Evolutionary conservation across 2,113 vertebrate species (phyloP), one percentile per base, ranked within the genome.

Genomic region (Acanthochromis polyacanthus): DNA sequence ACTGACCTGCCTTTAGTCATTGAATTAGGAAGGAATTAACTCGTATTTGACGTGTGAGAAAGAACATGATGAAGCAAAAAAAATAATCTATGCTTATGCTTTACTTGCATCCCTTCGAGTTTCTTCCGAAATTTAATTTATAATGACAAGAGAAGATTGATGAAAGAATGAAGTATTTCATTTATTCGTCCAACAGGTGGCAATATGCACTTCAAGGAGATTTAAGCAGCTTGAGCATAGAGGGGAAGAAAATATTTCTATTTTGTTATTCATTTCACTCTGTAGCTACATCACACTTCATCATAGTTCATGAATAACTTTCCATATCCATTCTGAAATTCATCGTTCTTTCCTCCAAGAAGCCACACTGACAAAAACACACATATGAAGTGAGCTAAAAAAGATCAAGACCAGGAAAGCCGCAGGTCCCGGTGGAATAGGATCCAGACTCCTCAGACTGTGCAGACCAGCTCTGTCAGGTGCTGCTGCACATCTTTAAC

Each of bases 181-280:
- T 79, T 75, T 57, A 63, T 79, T 77, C 65, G 52, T 76, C 68
- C 23, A 45, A 60, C 48, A 60, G 3, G 14, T 56, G 45, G 57
- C 15, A 43, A 75, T 32, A 38, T 60, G 52, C 56, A 68, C 40
- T 52, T 55, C 10, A 46, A 61, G 50, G 50, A 75, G 5, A 75
- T 73, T 67, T 5, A 60, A 67, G 65, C 14, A 40, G 61, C 30
- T 55, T 53, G 16, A 59, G 63, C 46, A 66, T 7, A 28, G 11
- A 65, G 40, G 20, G 40, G 10, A 50, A 71, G 43, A 67, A 67
- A 81, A 4, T 45, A 66, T 58, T 5, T 50, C 38, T 8, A 22
- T 78, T 64, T 22, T 85, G 23, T 63, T 65, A 63, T 78, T 81
- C 52, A 78, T 66, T 75, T 70, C 56, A 32, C 64, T 67, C 56